These are phyloP conservation scores for Gobius niger DNA, from an alignment of 2,113 vertebrate genomes.

Conservation along the genomic window DNA sequence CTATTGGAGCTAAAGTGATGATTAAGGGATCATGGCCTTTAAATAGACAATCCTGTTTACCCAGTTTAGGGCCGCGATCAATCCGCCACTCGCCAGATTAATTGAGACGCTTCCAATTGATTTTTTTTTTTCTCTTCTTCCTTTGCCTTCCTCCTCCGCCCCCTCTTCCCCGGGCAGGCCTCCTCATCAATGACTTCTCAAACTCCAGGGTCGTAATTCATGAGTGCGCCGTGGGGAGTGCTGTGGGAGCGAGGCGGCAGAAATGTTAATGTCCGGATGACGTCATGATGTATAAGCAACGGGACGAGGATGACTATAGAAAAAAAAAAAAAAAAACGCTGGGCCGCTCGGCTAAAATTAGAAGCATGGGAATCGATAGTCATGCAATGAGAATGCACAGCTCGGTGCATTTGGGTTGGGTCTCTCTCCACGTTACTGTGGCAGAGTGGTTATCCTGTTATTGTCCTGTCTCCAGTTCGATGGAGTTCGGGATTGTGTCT, in stretches of 20 bases:
- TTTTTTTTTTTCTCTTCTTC: slow-evolving; percentile 52
- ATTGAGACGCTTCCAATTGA: slow-evolving; percentile 83
- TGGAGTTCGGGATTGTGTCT: no score
- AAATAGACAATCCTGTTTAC: slow-evolving; percentile 82
- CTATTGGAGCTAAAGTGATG: slow-evolving; percentile 76
- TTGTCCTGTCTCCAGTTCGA: no score
- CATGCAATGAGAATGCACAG: no score
- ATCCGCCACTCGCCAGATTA: slow-evolving; percentile 80
- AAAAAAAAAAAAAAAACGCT: no score
- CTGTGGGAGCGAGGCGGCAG: slow-evolving; percentile 27
- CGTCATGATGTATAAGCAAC: slow-evolving; percentile 14
- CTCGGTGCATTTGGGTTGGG: no score
- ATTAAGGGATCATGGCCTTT: slow-evolving; percentile 82
- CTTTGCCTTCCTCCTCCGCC: slow-evolving; percentile 22
- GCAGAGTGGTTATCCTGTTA: no score
- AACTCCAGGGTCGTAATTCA: slow-evolving; percentile 63
- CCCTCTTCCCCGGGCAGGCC: slow-evolving; percentile 41
- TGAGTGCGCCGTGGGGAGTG: slow-evolving; percentile 19
- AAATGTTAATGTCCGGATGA: slow-evolving; percentile 34
- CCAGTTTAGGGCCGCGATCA: slow-evolving; percentile 83
- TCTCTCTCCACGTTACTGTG: no score
- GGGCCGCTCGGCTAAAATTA: background rate
- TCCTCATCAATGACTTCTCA: slow-evolving; percentile 64
- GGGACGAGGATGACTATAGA: background rate
- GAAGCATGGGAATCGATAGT: background rate